Base-by-base conservation (phyloP, 2,797 vertebrate genomes). In the Prunella strophiata region DNA sequence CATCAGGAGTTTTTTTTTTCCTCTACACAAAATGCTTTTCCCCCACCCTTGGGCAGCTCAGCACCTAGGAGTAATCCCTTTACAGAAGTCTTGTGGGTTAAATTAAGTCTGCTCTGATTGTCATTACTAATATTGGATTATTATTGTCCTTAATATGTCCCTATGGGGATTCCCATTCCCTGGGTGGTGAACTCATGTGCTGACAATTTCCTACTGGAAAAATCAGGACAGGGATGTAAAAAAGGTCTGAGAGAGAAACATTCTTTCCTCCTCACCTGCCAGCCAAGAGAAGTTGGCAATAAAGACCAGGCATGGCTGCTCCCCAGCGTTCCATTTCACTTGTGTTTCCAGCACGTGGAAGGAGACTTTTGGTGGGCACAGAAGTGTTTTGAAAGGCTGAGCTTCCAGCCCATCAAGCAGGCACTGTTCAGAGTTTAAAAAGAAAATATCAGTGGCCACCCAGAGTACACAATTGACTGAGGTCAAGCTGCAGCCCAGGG, bases 151-250 rank as follows among this genome's bases (percentile, higher is more conserved):
- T 82, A 70, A n/a, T 36, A 71, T 43, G 19, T 26, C 73, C 7
- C 2, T 19, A 4, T 51, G 45, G 42, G 78, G 87, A 67, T 89
- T 90, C 85, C 71, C 5, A 0, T 79, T 86, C 63, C 29, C 93
- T 16, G 8, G 54, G 59, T 25, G 71, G 66, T 93, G 78, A 92
- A 79, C 57, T 93, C 91, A 84, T 26, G 48, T 2, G 0, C 57
- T 96, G 93, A 96, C 87, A 88, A 84, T 96, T 97, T 96, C 94
- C 90, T 73, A 72, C 11, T 51, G 62, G 77, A 65, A 51, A 91
- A 43, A 66, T n/a, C 20, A 38, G 59, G 14, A 61, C 43, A 79
- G 19, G n/a, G 47, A 76, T 34, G 29, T 89, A 68, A 76, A 88
- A 70, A 55, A 87, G 11, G 47, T 79, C 90, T 93, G 73, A 84